These are phyloP conservation scores for Cyphomyrmex costatus DNA, from an alignment of 1,140 invertebrate species.

Conservation along the genomic window DNA sequence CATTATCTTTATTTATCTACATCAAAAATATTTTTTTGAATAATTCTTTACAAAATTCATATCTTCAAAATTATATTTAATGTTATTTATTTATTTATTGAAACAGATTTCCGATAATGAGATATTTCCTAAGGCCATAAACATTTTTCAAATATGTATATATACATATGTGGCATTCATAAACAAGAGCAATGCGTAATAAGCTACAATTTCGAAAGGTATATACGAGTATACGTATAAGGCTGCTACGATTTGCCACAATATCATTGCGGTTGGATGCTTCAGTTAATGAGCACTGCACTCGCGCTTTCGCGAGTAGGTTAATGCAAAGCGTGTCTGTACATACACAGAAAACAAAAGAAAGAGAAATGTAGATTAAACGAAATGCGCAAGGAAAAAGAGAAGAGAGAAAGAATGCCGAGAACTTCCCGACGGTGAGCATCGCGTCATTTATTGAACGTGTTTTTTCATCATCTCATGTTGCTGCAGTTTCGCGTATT, in stretches of 20 bases:
- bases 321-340: constrained; percentile 26
- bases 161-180: not conserved
- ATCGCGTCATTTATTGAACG: constrained; percentile 20
- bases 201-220: constrained; percentile 39
- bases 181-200: constrained; percentile 27
- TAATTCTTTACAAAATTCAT: no score
- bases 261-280: constrained; percentile 54
- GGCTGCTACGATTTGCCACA: constrained; percentile 41
- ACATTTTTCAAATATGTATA: not conserved
- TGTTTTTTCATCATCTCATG: constrained; percentile 1
- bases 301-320: constrained; percentile 20
- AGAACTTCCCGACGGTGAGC: constrained; percentile 8
- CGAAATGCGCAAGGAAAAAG: not conserved
- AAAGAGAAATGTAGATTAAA: not conserved
- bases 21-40: no score
- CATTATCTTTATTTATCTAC: no score
- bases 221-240: no score
- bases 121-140: not conserved
- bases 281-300: constrained; percentile 43
- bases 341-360: not conserved
- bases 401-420: not conserved
- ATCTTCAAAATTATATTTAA: no score
- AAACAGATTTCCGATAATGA: not conserved
- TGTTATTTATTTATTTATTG: no score
- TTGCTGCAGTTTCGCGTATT: constrained; percentile 62